These are phyloP conservation scores for human DNA, from an alignment of 2,113 vertebrate genomes.

Conservation along the genomic window DNA sequence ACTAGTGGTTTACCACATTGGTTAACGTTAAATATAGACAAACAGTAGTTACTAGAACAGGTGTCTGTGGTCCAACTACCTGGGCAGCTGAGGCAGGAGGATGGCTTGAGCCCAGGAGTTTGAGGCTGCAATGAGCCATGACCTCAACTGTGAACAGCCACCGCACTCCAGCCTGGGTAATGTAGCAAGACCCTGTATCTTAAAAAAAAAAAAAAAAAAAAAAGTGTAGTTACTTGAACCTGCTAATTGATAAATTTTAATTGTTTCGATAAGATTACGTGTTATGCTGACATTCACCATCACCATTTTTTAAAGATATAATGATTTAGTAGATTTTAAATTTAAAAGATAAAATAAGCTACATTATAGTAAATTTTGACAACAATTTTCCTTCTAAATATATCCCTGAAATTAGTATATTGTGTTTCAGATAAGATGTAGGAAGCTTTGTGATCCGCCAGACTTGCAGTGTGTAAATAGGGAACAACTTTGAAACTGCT, in stretches of 20 bases:
- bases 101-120: not conserved
- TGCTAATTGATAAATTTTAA: not conserved
- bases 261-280: not conserved
- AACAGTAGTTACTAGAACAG: not conserved
- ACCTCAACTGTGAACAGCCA: not conserved
- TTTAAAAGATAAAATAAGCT: conserved; percentile 24
- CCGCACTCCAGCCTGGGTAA: not conserved
- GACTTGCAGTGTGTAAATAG: conserved; percentile 45
- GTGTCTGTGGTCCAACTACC: not conserved
- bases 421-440: not conserved
- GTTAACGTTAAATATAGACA: not conserved
- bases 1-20: not conserved
- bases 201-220: not conserved
- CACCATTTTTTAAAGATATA: not conserved
- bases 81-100: not conserved
- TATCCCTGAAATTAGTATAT: not conserved
- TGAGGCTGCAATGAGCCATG: not conserved
- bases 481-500: conserved; percentile 43
- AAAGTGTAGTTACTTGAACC: not conserved
- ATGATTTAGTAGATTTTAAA: not conserved
- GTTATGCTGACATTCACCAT: not conserved
- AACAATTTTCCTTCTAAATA: conserved; percentile 12
- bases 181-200: not conserved
- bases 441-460: conserved; percentile 48
- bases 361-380: not conserved